Evolutionary conservation across 2,888 invertebrate species (phyloP).

Genomic region (Germaria angustata): DNA sequence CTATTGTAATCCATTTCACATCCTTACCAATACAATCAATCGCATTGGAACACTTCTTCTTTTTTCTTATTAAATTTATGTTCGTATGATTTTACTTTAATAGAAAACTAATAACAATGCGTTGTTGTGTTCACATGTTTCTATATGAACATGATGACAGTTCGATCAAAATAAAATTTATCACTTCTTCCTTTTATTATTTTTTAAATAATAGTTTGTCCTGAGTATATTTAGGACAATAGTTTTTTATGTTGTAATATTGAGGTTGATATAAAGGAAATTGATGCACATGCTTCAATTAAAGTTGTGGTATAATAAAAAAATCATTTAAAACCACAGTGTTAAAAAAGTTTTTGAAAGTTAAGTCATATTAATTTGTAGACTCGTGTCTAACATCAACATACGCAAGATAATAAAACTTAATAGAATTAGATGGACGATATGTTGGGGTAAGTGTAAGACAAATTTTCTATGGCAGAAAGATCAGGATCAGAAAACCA

Average conservation of each 20-base stretch:
- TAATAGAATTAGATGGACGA: too few species aligned
- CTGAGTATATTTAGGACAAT: background rate
- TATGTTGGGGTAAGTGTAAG: too few species aligned
- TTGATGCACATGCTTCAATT: background rate
- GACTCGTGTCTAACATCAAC: too few species aligned
- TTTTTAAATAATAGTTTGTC: slow-evolving; percentile 1
- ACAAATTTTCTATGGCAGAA: too few species aligned
- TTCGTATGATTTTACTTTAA: slow-evolving; percentile 6
- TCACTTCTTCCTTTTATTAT: slow-evolving; percentile 36
- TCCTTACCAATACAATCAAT: slow-evolving; percentile 2
- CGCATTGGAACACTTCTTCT: background rate
- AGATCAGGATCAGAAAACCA: too few species aligned
- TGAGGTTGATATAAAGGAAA: background rate
- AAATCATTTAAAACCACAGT: too few species aligned
- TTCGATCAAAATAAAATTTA: slow-evolving; percentile 64
- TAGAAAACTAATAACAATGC: slow-evolving; percentile 12
- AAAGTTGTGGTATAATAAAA: background rate
- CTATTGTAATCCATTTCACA: slow-evolving; percentile 34
- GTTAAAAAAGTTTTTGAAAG: too few species aligned
- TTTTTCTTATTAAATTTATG: background rate
- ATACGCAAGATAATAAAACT: too few species aligned
- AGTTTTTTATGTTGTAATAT: background rate
- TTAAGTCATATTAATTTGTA: too few species aligned
- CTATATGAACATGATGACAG: slow-evolving; percentile 40
- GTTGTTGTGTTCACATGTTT: background rate